A percentile compares a stretch with the other conserved stretches of the same genome.
These are phyloP conservation scores for Corapipo altera DNA, from an alignment of 2,113 vertebrate genomes.

Conservation along the genomic window DNA sequence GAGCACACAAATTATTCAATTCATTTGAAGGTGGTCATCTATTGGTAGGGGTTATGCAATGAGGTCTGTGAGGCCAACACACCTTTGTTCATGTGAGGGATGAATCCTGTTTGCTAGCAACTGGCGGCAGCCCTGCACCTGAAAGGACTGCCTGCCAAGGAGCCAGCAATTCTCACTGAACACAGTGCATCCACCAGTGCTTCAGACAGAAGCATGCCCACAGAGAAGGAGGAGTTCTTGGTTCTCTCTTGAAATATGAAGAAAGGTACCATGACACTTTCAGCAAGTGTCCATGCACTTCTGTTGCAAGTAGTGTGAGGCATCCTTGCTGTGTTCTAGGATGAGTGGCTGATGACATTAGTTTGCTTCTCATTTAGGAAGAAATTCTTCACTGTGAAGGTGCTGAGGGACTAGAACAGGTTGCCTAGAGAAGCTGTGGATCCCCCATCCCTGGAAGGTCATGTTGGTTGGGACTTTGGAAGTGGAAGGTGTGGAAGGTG, in stretches of 20 bases:
- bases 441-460: neutral
- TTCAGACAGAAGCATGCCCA: neutral
- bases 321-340: neutral
- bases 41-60: neutral
- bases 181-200: accelerated
- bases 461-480: neutral
- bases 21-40: neutral
- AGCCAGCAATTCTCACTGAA: neutral
- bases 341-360: neutral
- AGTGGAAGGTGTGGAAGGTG: accelerated
- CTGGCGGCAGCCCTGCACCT: neutral
- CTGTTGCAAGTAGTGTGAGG: neutral
- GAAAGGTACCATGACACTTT: accelerated
- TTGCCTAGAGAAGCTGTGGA: neutral
- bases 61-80: neutral
- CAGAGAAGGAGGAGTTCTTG: neutral
- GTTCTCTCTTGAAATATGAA: neutral
- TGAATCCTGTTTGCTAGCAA: neutral
- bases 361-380: neutral
- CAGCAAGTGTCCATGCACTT: neutral
- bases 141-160: neutral
- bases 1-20: neutral
- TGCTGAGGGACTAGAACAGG: neutral
- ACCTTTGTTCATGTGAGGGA: neutral
- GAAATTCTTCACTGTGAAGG: neutral